These are phyloP conservation scores for Sylvia borin DNA, from an alignment of 2,797 vertebrate species.

Conservation along the genomic window DNA sequence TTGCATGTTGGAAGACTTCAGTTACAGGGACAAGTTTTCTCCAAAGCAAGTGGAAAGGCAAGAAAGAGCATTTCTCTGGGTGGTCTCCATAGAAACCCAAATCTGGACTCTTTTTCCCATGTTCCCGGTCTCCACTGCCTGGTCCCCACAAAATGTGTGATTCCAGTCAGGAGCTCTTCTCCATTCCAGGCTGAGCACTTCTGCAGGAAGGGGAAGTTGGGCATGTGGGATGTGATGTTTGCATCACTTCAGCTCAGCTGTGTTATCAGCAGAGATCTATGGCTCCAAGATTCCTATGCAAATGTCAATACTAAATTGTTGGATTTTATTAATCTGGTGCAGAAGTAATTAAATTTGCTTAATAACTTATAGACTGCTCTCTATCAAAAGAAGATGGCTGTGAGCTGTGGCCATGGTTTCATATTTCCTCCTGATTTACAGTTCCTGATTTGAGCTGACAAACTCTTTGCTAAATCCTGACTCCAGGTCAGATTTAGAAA, in stretches of 20 bases:
- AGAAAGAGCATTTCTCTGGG: neutral
- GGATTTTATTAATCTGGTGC: constrained; percentile 10
- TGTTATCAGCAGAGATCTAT: neutral
- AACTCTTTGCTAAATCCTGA: neutral
- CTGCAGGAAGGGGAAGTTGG: neutral
- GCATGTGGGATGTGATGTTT: neutral
- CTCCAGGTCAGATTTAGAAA: neutral
- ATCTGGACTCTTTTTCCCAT: neutral
- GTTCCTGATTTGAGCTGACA: neutral
- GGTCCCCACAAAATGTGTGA: neutral
- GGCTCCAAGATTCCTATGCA: neutral
- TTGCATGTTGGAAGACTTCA: neutral
- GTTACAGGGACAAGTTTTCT: neutral
- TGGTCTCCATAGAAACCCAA: neutral
- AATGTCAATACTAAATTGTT: neutral
- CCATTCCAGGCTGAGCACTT: neutral
- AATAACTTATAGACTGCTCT: neutral
- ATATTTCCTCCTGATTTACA: neutral
- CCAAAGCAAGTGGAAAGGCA: neutral
- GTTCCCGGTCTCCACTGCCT: neutral
- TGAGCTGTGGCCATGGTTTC: neutral
- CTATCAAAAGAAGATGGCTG: neutral
- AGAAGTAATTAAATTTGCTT: constrained; percentile 17
- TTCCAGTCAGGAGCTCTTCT: neutral
- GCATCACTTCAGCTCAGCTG: rapidly evolving